Evolutionary conservation across 2,888 invertebrate genomes (phyloP).

Genomic region (Morpho achilles): DNA sequence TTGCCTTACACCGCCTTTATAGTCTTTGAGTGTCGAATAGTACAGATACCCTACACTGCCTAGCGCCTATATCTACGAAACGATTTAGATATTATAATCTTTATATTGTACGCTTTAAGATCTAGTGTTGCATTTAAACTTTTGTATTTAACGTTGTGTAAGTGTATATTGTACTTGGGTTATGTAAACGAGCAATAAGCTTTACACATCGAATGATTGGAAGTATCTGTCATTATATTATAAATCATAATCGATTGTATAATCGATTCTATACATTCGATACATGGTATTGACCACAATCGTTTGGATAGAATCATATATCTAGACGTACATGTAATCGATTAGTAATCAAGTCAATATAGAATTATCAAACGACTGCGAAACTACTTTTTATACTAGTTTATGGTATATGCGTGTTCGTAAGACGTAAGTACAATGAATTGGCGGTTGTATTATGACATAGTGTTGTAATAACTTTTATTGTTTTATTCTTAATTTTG

Average conservation of each 20-base stretch:
- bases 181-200: slow-evolving; percentile 17
- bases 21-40: slow-evolving; percentile 20
- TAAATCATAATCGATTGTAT: not conserved
- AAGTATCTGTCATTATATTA: slow-evolving; percentile 11
- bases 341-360: not conserved
- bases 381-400: no score
- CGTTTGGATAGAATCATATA: slow-evolving; percentile 18
- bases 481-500: no score
- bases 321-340: slow-evolving; percentile 1
- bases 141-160: slow-evolving; percentile 17
- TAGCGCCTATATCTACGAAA: slow-evolving; percentile 21
- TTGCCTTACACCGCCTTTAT: slow-evolving; percentile 18
- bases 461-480: no score
- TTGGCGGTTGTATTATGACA: no score
- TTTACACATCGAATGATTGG: slow-evolving; percentile 26
- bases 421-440: no score
- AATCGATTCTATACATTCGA: slow-evolving; percentile 26
- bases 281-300: slow-evolving; percentile 22
- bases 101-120: slow-evolving; percentile 23
- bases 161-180: slow-evolving; percentile 12
- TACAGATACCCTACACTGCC: slow-evolving; percentile 29
- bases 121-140: slow-evolving; percentile 28
- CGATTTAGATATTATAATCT: slow-evolving; percentile 17
- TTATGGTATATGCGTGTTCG: no score
- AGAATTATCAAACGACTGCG: no score